Evolutionary conservation across 2,797 vertebrate species (phyloP), one percentile per base, ranked within the genome.

Genomic region (Pelodytes ibericus): DNA sequence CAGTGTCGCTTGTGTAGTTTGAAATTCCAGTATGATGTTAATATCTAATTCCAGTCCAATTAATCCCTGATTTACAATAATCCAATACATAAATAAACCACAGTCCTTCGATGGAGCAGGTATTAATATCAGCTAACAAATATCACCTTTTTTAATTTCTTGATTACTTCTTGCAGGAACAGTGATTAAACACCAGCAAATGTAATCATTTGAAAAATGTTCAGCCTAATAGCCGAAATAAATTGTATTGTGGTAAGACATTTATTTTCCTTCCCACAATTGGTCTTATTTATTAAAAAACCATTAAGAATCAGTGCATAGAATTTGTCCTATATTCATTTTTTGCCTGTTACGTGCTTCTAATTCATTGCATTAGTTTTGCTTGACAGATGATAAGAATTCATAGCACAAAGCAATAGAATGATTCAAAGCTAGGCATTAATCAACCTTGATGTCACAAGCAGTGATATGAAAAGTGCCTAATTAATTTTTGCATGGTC

Each of bases 281-380:
- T 58, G 39, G 31, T 58, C 62, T 31, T 74, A 44, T 66, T 58
- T 65, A 74, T 44, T 64, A n/a, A 39, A 73, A 63, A 73, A 56
- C 25, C n/a, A 65, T 73, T 44, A 30, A 41, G 62, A 64, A 63
- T 72, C 10, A 72, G 41, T 63, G 44, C 29, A 11, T 30, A 63
- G 31, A 24, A 64, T 57, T 64, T 58, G 61, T 73, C 57, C 53
- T 66, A 66, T 18, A 41, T 64, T 57, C 49, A 39, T 30, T 57
- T 66, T 36, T 66, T 47, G n/a, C 18, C 10, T 8, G 16, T 59
- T 74, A 26, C 29, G 61, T 44, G 24, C 61, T 57, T 59, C 4
- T 59, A 74, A 65, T 66, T 18, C 11, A 9, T 31, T 53, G 22
- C 9, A 56, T 27, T 64, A 63, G 25, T 65, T 58, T 41, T 66